A percentile compares a stretch with the other conserved stretches of the same genome.
Conservation (phyloP, 92 coral and sea anemone genomes). For the Bergia puertoricense region DNA sequence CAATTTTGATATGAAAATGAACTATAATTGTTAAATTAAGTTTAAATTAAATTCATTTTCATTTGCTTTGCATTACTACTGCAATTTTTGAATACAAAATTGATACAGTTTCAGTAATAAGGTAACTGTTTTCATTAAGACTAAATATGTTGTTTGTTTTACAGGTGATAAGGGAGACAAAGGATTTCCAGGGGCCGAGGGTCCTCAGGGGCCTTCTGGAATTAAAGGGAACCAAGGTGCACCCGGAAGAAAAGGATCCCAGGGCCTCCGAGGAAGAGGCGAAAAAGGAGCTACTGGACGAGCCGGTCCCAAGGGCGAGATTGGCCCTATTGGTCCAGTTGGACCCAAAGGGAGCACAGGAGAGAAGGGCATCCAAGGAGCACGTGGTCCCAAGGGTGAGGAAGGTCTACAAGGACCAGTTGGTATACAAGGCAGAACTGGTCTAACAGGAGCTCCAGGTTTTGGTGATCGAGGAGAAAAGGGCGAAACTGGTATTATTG, state of each 20-base stretch:
- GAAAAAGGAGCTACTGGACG: conserved; percentile 6
- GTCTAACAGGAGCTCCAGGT: background rate
- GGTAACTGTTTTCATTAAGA: too few relatives aligned
- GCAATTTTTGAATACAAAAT: too few relatives aligned
- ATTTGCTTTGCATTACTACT: too few relatives aligned
- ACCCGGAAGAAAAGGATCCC: background rate
- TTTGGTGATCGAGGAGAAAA: background rate
- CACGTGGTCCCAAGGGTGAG: background rate
- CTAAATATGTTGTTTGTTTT: background rate
- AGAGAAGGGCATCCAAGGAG: conserved; percentile 2
- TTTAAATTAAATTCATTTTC: too few relatives aligned
- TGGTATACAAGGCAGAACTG: background rate
- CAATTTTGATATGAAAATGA: too few relatives aligned
- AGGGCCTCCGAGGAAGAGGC: conserved; percentile 1
- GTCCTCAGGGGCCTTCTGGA: conserved; percentile 9
- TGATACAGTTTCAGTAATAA: too few relatives aligned
- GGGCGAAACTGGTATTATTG: background rate
- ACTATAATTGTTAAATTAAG: too few relatives aligned
- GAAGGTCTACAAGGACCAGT: conserved; percentile 5
- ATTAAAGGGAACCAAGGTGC: background rate
- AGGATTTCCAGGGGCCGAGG: background rate
- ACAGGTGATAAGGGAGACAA: conserved; percentile 14
- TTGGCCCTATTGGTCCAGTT: background rate
- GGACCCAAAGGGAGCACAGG: conserved; percentile 19
- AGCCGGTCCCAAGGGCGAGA: conserved; percentile 7